Base-by-base conservation (phyloP, 1,140 invertebrate species). In the Bombus pascuorum region DNA sequence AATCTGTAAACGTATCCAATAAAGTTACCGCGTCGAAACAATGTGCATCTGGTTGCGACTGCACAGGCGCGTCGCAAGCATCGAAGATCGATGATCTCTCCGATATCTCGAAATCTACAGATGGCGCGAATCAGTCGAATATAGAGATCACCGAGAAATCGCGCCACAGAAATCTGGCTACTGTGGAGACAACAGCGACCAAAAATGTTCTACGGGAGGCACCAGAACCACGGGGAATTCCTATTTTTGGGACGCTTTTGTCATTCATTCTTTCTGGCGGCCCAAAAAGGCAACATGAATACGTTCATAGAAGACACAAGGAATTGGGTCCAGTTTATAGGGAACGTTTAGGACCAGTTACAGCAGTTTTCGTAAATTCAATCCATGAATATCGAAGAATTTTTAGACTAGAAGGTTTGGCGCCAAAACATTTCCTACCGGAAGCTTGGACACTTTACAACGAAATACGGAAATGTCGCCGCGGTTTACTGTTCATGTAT, bases 401-500 rank as follows among this genome's bases (percentile, higher is more conserved):
- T 28, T 98, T 98, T 93, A 91, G 96, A 12, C 94, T 97, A 18
- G 98, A 98, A 95, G 98, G 97, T 81, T 96, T 96, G 90, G 97
- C 97, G 92, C 98, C 98, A 0, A 94, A 94, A 73, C 98, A 98
- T 94, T 96, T 98, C 89, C 92, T 98, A 86, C 98, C 98, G 6
- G 97, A 98, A 91, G 96, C 98, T 5, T 98, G 98, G 98, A 93
- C 96, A 1, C 92, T 97, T 25, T 98, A 98, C 90, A 98, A 98
- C 91, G 93, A 97, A 90, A 93, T 96, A 4, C 96, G 97, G 87
- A 95, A 96, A 53, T 97, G 96, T 73, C 95, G 97, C 87, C 96
- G 98, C 88, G 98, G 98, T 32, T 94, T 99, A 18, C 97, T 98
- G 91, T 99, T 98, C 93, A 98, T 98, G 98, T 97, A 96, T 95